These are phyloP conservation scores for Periophthalmus magnuspinnatus DNA, from an alignment of 2,797 vertebrate species.

Conservation along the genomic window DNA sequence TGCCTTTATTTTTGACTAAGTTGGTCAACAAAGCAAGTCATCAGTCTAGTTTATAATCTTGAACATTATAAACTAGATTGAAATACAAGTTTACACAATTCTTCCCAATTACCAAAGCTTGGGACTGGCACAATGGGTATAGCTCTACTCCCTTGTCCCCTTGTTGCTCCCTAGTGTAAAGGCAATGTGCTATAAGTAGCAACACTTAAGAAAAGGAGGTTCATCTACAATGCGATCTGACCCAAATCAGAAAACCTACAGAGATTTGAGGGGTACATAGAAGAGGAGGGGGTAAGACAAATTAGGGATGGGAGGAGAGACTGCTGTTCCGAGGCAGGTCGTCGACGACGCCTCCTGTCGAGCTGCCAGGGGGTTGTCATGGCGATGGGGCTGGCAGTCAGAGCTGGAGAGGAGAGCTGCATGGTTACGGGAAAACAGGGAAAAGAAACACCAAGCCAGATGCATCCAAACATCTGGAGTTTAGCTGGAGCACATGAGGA, in stretches of 20 bases:
- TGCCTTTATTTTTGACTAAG: background rate
- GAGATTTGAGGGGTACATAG: slow-evolving; percentile 24
- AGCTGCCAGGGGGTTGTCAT: slow-evolving; percentile 78
- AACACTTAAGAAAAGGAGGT: slow-evolving; percentile 5
- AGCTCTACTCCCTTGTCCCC: background rate
- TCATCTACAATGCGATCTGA: slow-evolving; percentile 17
- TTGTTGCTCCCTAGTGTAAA: background rate
- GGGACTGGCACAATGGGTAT: background rate
- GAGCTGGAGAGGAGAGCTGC: slow-evolving; percentile 45
- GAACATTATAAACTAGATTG: background rate
- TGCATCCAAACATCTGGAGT: slow-evolving; percentile 19
- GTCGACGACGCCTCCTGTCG: slow-evolving; percentile 71
- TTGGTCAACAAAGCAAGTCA: background rate
- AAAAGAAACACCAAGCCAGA: slow-evolving; percentile 35
- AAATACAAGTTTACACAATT: background rate
- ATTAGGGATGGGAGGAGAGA: slow-evolving; percentile 42
- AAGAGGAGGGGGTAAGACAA: slow-evolving; percentile 35
- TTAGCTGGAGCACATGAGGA: background rate
- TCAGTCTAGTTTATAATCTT: background rate
- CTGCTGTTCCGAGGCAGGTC: slow-evolving; percentile 70
- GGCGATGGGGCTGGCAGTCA: slow-evolving; percentile 69
- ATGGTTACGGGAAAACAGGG: slow-evolving; percentile 50
- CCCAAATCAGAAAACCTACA: slow-evolving; percentile 22
- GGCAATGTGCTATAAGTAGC: background rate
- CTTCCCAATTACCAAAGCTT: background rate